Base-by-base conservation (phyloP, 2,113 vertebrate species). In the Centropus unirufus region DNA sequence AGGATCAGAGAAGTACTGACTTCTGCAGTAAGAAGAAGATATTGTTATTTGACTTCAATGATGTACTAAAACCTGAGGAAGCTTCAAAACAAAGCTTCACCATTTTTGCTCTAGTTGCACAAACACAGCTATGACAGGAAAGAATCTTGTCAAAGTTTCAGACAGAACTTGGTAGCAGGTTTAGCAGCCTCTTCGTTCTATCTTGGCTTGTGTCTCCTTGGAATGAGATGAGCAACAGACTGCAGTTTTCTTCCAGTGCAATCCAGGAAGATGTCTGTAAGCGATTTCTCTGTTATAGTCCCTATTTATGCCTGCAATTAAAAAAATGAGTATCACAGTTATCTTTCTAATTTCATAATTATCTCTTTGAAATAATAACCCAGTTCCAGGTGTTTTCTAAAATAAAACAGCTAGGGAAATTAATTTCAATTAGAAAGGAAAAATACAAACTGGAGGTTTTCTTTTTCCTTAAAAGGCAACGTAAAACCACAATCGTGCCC, bases 321-420 rank as follows among this genome's bases (percentile, higher is more conserved):
- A 97, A 96, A 58, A 97, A 97, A 94, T 95, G 83, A 51, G 30
- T 89, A 80, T 95, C 61, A 61, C 92, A 90, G 89, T 97, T 98
- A 96, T 96, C 91, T 86, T 97, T 96, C 94, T 97, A 97, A 98
- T 98, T 97, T 98, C 90, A 96, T 97, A 98, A 98, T 97, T 97
- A 87, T 70, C 87, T 98, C 92, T 98, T 83, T 85, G 95, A 96
- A 98, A 97, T 98, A 98, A 97, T 93, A 97, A 84, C 80, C n/a
- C 58, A 17, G 72, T 97, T 95, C 94, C 98, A 98, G 97, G 97
- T 98, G 97, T 97, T 98, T 97, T 93, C 90, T 97, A 96, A 97
- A 98, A 98, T 96, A 96, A 95, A 98, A 96, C 93, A 97, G 78
- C 94, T 92, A 97, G 95, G 94, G 89, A 97, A 97, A 98, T 97